These are phyloP conservation scores for Archaeoteleia sp. DNA, from an alignment of 2,888 invertebrate genomes.

Conservation along the genomic window DNA sequence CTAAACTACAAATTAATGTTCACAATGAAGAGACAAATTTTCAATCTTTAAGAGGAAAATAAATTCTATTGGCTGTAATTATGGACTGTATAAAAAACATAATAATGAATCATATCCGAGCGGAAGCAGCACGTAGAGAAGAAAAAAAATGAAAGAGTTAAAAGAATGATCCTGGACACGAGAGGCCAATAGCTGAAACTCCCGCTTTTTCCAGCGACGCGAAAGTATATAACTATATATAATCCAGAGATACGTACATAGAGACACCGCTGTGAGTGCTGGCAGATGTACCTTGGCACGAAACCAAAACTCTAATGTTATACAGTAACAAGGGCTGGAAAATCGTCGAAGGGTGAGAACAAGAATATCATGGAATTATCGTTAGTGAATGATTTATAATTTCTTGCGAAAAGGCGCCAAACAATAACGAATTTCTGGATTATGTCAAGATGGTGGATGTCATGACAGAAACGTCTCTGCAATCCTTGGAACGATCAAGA, in stretches of 20 bases:
- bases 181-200: conserved; percentile 3
- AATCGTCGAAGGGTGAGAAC: conserved; percentile 46
- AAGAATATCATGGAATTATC: conserved; percentile 60
- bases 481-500: too few species aligned
- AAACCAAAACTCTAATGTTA: conserved; percentile 67
- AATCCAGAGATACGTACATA: conserved; percentile 8
- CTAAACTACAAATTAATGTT: too few species aligned
- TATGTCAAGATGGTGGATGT: conserved; percentile 5
- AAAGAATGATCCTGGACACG: conserved; percentile 4
- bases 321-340: conserved; percentile 61
- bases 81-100: too few species aligned
- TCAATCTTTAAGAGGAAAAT: too few species aligned
- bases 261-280: conserved; percentile 52
- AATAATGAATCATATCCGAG: too few species aligned
- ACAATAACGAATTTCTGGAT: conserved; percentile 5
- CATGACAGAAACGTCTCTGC: background rate
- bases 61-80: too few species aligned
- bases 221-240: conserved; percentile 9
- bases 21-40: too few species aligned
- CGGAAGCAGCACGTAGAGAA: too few species aligned
- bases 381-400: conserved; percentile 61
- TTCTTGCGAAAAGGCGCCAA: conserved; percentile 36
- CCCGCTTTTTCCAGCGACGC: conserved; percentile 7
- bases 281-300: conserved; percentile 68
- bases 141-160: background rate